phyloP scores from a whole-genome alignment of 53 echinoderm and acorn worm species.

The Hippasteria phrygiana region DNA sequence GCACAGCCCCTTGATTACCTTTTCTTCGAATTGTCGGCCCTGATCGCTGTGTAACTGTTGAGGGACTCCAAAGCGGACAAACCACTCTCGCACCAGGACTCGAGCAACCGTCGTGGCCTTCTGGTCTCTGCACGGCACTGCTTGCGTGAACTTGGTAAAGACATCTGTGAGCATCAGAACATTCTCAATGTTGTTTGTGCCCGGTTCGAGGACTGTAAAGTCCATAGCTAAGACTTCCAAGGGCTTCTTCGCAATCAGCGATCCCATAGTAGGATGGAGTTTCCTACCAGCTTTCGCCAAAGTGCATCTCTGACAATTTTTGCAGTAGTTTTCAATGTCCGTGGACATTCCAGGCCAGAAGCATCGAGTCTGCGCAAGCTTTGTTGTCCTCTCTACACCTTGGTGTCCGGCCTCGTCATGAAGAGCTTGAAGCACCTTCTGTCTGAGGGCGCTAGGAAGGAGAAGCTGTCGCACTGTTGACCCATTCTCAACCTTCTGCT shows the following conservation, averaged over 20 bases:
- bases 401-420: conserved; percentile 68
- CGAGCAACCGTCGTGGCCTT: conserved; percentile 58
- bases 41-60: conserved; percentile 62
- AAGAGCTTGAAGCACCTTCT: conserved; percentile 12
- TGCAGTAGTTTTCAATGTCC: conserved; percentile 41
- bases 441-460: neutral
- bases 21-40: conserved; percentile 55
- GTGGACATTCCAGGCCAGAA: conserved; percentile 42
- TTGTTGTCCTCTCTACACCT: conserved; percentile 30
- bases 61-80: conserved; percentile 58
- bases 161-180: conserved; percentile 75
- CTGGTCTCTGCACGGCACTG: conserved; percentile 60
- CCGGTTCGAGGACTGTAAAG: conserved; percentile 50
- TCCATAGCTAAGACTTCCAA: conserved; percentile 70
- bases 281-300: conserved; percentile 64
- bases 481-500: neutral
- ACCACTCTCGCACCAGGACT: conserved; percentile 59
- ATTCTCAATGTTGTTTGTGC: conserved; percentile 63
- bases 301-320: conserved; percentile 36
- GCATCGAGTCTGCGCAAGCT: conserved; percentile 7
- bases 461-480: conserved; percentile 7
- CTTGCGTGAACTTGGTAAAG: conserved; percentile 66
- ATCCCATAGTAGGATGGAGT: conserved; percentile 66
- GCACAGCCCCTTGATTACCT: conserved; percentile 60
- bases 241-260: conserved; percentile 60